Evolutionary conservation across 2,113 vertebrate species (phyloP), one percentile per base, ranked within the genome.

Genomic region (Eublepharis macularius): DNA sequence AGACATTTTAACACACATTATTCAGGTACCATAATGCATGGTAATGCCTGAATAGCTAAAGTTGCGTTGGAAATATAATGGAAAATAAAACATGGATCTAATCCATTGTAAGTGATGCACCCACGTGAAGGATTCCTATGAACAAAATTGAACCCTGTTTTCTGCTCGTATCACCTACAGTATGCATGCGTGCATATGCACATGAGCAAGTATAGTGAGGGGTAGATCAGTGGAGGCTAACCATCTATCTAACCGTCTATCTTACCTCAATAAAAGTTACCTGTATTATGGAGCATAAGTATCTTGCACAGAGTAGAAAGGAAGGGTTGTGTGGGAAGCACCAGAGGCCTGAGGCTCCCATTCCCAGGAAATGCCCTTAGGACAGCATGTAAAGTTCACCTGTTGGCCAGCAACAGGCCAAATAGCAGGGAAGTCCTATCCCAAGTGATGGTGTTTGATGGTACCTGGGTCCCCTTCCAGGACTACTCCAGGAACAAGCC

Each of bases 1-100:
- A 80, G 88, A 80, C 65, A 92, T 86, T 89, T 85, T 60, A 90
- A 54, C 73, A 63, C 88, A 89, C 90, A 86, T 90, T 80, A 86
- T n/a, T 80, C 84, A 54, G 69, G 83, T 78, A 69, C 29, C n/a
- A 9, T 47, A 34, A 87, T 41, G 85, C 47, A 89, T 86, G n/a
- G 43, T 73, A 86, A 65, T 74, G 77, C 68, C 54, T 65, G 69
- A 73, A 47, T 80, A 39, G 51, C 63, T 80, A 86, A 73, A 24
- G 7, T 4, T 73, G 9, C 41, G 47, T 54, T 84, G 34, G 60
- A 66, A 84, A 66, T 84, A 84, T 49, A 32, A 26, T 21, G 63
- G 45, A 82, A 73, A 54, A 24, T 68, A 78, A 32, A 68, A 72
- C 63, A 88, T 51, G 76, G 84, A 81, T 39, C 84, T 81, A 60